Evolutionary conservation across 1,140 invertebrate genomes (phyloP).

Genomic region (Achroia grisella): DNA sequence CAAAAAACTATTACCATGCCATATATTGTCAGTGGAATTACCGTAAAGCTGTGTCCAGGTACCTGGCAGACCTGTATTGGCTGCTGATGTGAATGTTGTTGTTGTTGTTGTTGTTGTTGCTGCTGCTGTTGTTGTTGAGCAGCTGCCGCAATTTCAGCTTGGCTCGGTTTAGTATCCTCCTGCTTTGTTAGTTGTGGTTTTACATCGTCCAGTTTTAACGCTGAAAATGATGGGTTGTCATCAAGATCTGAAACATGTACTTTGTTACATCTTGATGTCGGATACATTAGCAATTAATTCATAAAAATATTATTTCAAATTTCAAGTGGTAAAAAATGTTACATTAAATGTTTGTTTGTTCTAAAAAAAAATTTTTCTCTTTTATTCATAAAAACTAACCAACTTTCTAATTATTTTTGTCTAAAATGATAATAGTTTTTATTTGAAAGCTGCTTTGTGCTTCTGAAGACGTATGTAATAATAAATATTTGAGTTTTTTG

Average conservation of each 20-base stretch:
- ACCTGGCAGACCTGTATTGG: constrained; percentile 70
- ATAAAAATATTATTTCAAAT: no score
- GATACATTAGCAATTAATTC: neutral
- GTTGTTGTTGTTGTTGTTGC: constrained; percentile 57
- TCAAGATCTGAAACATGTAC: neutral
- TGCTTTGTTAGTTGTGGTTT: constrained; percentile 69
- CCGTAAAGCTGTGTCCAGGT: constrained; percentile 67
- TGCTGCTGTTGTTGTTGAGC: constrained; percentile 34
- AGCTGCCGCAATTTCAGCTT: constrained; percentile 67
- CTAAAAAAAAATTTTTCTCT: no score
- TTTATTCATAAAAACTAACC: no score
- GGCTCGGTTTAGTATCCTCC: constrained; percentile 71
- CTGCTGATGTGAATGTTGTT: constrained; percentile 70
- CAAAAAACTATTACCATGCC: no score
- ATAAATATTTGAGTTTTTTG: no score
- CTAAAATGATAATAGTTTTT: no score
- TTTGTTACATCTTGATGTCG: neutral
- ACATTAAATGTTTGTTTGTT: no score
- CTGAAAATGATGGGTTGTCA: constrained; percentile 19
- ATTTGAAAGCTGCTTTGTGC: no score
- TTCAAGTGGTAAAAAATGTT: no score
- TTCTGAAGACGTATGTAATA: no score
- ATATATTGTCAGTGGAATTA: constrained; percentile 31
- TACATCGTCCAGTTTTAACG: constrained; percentile 69
- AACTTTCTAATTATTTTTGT: no score